Conservation (phyloP, 1,140 invertebrate species). For the Drosophila fuyamai region DNA sequence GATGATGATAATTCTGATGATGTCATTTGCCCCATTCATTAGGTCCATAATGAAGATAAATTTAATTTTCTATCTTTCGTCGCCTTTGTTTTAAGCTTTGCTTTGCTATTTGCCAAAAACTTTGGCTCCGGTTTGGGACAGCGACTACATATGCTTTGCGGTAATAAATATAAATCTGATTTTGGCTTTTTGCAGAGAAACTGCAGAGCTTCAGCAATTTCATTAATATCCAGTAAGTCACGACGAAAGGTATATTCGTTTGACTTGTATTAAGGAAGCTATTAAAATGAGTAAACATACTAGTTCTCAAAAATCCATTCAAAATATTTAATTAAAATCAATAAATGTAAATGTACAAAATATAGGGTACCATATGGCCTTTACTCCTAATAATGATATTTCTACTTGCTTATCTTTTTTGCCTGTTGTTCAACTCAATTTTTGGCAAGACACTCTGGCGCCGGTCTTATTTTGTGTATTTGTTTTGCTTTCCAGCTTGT, state of each 20-base stretch:
- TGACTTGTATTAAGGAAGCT: neutral
- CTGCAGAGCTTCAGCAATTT: conserved; percentile 1
- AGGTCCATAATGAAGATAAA: conserved; percentile 66
- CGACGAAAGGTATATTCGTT: neutral
- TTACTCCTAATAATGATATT: neutral
- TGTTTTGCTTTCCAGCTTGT: conserved; percentile 32
- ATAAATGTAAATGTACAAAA: neutral
- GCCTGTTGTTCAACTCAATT: conserved; percentile 40
- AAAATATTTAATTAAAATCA: neutral
- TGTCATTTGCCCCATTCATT: conserved; percentile 53
- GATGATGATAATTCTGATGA: conserved; percentile 25
- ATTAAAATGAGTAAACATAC: no score
- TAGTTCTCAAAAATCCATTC: neutral
- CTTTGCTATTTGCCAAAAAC: conserved; percentile 21
- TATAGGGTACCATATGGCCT: neutral
- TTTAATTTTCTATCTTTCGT: conserved; percentile 62
- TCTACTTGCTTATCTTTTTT: conserved; percentile 26
- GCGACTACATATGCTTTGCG: conserved; percentile 14
- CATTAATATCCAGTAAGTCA: neutral
- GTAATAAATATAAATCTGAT: conserved; percentile 28
- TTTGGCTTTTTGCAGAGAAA: conserved; percentile 17
- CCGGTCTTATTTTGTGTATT: conserved; percentile 48
- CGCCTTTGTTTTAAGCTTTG: conserved; percentile 38
- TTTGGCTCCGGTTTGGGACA: conserved; percentile 21
- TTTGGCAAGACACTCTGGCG: conserved; percentile 70